Percentiles rank a stretch among this genome's conserved stretches.
phyloP scores from a whole-genome alignment of 1,140 invertebrate genomes.

The Drosophila serrata region DNA sequence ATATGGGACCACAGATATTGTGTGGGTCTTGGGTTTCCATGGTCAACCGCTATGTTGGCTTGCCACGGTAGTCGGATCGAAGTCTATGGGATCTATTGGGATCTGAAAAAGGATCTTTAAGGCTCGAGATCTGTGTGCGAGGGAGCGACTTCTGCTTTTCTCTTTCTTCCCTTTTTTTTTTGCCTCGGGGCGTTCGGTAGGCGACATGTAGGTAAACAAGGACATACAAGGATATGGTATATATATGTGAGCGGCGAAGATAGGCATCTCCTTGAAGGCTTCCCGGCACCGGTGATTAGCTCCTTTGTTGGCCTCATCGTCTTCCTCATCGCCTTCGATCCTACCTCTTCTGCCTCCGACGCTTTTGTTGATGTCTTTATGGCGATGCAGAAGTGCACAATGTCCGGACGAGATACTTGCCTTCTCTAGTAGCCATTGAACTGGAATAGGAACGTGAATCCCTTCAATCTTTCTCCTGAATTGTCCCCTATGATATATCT shows the following conservation, averaged over 20 bases:
- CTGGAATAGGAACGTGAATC: slow-evolving; percentile 26
- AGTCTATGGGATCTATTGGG: slow-evolving; percentile 17
- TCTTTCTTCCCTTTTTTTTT: slow-evolving; percentile 16
- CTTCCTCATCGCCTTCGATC: slow-evolving; percentile 31
- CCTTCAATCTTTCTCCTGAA: slow-evolving; percentile 37
- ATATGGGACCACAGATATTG: slow-evolving; percentile 48
- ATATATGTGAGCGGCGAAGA: slow-evolving; percentile 19
- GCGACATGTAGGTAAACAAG: slow-evolving; percentile 58
- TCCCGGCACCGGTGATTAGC: slow-evolving; percentile 46
- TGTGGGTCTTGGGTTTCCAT: slow-evolving; percentile 65
- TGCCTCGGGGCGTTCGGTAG: slow-evolving; percentile 52
- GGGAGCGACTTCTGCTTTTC: slow-evolving; percentile 49
- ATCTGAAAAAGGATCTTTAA: slow-evolving; percentile 16
- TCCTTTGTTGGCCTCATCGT: slow-evolving; percentile 37
- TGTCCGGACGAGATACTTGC: slow-evolving; percentile 46
- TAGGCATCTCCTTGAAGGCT: slow-evolving; percentile 34
- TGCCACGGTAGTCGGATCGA: slow-evolving; percentile 63
- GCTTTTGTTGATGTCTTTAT: slow-evolving; percentile 37
- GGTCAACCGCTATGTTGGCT: slow-evolving; percentile 76
- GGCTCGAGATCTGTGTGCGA: slow-evolving; percentile 28
- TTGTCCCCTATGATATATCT: slow-evolving; percentile 39
- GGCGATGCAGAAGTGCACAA: slow-evolving; percentile 35
- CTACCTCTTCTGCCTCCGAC: slow-evolving; percentile 35
- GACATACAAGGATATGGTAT: slow-evolving; percentile 18
- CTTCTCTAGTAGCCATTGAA: slow-evolving; percentile 50